phyloP scores from a whole-genome alignment of 1,140 invertebrate species.

The Vanessa atalanta region DNA sequence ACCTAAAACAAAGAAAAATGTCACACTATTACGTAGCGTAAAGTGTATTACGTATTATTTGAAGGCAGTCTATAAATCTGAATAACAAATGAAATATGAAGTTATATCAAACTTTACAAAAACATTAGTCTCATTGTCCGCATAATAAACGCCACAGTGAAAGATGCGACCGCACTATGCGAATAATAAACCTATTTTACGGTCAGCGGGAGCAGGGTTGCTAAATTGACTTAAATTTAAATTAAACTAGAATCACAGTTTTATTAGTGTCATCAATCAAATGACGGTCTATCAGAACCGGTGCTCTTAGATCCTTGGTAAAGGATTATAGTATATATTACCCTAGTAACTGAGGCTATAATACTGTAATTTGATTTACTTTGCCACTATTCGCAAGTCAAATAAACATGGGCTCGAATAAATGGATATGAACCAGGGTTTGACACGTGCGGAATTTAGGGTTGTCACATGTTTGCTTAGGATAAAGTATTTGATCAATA shows the following conservation, averaged over 20 bases:
- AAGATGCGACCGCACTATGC: constrained; percentile 54
- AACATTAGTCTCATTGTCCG: constrained; percentile 43
- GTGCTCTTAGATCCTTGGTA: constrained; percentile 42
- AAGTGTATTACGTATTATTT: background rate
- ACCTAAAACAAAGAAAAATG: too few species aligned
- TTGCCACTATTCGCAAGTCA: constrained; percentile 65
- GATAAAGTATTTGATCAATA: background rate
- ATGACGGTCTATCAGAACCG: constrained; percentile 65
- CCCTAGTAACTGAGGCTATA: constrained; percentile 42
- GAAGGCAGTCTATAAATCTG: background rate
- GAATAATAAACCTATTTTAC: constrained; percentile 73
- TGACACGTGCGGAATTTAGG: constrained; percentile 59
- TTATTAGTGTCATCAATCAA: constrained; percentile 80
- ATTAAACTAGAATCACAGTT: constrained; percentile 80
- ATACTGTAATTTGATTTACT: constrained; percentile 47
- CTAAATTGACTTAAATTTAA: constrained; percentile 80
- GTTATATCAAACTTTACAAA: constrained; percentile 18
- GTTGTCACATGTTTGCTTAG: constrained; percentile 25
- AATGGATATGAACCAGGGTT: constrained; percentile 74
- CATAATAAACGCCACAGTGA: constrained; percentile 58
- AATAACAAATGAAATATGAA: constrained; percentile 19
- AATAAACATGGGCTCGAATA: constrained; percentile 74
- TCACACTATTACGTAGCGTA: too few species aligned
- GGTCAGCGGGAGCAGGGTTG: constrained; percentile 67
- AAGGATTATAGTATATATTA: constrained; percentile 56